Evolutionary conservation across 53 echinoderm and acorn worm species (phyloP).

Genomic region (Mesocentrotus franciscanus): DNA sequence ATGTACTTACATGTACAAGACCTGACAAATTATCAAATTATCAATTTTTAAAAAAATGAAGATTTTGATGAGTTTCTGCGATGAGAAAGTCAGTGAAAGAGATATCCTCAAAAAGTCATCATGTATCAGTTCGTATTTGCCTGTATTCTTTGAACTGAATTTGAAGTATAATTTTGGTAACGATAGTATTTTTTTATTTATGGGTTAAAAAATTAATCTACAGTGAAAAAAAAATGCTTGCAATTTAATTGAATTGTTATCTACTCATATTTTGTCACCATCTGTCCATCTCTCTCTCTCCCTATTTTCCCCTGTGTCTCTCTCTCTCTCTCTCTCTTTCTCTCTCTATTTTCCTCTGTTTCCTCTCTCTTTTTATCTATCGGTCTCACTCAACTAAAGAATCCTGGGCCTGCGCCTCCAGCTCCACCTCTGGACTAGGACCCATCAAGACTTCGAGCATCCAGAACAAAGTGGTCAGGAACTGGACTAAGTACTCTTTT

Average conservation of each 20-base stretch:
- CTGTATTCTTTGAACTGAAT: too few relatives aligned
- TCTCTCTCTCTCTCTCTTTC: neutral
- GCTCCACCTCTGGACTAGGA: constrained; percentile 67
- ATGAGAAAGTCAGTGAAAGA: neutral
- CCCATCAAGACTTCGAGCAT: neutral
- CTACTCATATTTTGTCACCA: too few relatives aligned
- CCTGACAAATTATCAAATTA: neutral
- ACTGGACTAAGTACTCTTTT: constrained; percentile 10
- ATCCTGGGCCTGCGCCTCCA: constrained; percentile 65
- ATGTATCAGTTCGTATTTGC: too few relatives aligned
- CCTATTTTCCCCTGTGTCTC: neutral
- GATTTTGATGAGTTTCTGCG: neutral
- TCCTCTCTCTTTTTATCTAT: neutral
- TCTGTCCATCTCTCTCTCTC: neutral
- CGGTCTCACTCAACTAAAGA: neutral
- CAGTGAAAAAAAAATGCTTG: too few relatives aligned
- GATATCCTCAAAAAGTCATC: too few relatives aligned
- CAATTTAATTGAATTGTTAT: too few relatives aligned
- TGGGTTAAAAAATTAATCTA: too few relatives aligned
- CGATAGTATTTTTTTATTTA: too few relatives aligned
- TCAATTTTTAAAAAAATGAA: neutral
- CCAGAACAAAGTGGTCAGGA: constrained; percentile 7
- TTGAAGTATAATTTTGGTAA: too few relatives aligned
- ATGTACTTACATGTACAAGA: too few relatives aligned
- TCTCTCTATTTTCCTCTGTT: too few relatives aligned